These are phyloP conservation scores for Phytoseiulus persimilis DNA, from an alignment of 2,888 invertebrate species.

Conservation along the genomic window DNA sequence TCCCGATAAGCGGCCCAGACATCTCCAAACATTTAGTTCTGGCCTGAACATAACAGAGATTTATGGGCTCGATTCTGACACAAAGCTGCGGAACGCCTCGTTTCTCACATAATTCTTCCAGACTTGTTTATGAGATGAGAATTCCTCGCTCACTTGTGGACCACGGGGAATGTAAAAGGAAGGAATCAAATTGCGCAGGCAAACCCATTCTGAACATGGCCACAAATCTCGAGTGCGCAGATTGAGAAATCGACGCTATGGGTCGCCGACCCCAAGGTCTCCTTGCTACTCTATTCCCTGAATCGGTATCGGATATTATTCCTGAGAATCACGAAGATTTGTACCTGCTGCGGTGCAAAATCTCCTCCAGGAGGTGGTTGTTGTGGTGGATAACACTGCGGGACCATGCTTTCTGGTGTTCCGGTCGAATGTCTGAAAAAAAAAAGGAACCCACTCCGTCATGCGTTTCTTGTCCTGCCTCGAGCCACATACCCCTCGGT, in stretches of 20 bases:
- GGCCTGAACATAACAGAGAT: neutral
- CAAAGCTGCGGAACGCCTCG: neutral
- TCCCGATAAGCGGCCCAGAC: neutral
- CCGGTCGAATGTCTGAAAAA: conserved; percentile 29
- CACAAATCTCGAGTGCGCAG: no score
- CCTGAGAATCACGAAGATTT: neutral
- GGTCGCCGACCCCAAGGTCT: no score
- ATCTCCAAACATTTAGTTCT: neutral
- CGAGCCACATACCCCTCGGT: no score
- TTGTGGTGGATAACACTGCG: conserved; percentile 30
- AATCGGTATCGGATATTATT: neutral
- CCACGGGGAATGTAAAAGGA: neutral
- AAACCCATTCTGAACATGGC: no score
- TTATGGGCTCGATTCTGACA: neutral
- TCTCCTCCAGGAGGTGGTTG: conserved; percentile 32
- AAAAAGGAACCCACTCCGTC: no score
- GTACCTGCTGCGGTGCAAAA: conserved; percentile 15
- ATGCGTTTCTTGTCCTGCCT: no score
- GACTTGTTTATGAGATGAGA: neutral
- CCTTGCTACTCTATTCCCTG: no score
- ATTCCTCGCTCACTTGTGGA: neutral
- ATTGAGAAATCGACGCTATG: no score
- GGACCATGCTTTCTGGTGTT: conserved; percentile 35
- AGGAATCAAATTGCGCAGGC: neutral
- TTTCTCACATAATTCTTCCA: neutral